Conservation (phyloP, 1,140 invertebrate species). For the Papilio machaon region DNA sequence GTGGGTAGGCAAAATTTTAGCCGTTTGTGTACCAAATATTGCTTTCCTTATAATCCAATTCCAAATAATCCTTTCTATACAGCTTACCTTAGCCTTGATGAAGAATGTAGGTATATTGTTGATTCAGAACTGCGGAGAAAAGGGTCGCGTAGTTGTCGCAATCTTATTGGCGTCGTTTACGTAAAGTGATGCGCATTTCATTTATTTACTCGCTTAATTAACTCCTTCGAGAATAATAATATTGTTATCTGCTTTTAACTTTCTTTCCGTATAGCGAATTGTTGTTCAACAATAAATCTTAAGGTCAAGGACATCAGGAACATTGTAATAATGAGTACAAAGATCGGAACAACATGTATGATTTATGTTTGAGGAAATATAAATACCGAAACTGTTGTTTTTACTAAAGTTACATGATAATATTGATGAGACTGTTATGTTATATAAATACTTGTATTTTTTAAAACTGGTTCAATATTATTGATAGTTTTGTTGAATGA, state of each 20-base stretch:
- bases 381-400: background rate
- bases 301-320: background rate
- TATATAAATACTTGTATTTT: background rate
- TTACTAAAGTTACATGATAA: background rate
- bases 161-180: background rate
- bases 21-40: too few species aligned
- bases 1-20: too few species aligned
- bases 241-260: background rate
- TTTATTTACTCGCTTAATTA: background rate
- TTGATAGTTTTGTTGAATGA: background rate
- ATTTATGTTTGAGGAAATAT: constrained; percentile 1
- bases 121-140: background rate
- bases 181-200: background rate
- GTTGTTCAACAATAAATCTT: background rate
- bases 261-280: background rate
- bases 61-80: too few species aligned
- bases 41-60: too few species aligned
- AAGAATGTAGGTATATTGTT: background rate
- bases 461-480: background rate
- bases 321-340: background rate
- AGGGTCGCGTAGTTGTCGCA: background rate
- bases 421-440: background rate
- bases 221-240: background rate
- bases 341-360: background rate
- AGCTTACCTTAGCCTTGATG: background rate